Base-by-base conservation (phyloP, 2,888 invertebrate species). In the Dinocampus coccinellae region DNA sequence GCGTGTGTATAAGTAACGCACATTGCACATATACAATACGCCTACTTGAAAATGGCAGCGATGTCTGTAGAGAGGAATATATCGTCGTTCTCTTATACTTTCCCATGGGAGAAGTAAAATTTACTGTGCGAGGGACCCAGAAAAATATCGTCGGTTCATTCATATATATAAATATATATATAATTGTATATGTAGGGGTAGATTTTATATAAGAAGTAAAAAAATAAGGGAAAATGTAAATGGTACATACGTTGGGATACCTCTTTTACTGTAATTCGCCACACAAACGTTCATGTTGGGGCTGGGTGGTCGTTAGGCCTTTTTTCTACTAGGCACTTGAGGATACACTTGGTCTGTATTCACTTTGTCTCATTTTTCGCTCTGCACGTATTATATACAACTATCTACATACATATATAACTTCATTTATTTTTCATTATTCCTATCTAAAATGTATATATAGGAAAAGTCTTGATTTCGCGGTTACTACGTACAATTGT, bases 21-120 rank as follows among this genome's bases (percentile, higher is more conserved):
- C 16, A 16, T n/a, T 22, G 13, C 24, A n/a, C 53, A 16, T 39
- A 29, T 7, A 24, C 22, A 16, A 42, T 22, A 67, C 16, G n/a
- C 55, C 55, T 26, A 24, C 26, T 13, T 24, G 24, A 3, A 34
- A 33, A 34, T 24, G 47, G 53, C 55, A 22, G n/a, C 53, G 13
- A 39, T 11, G 22, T 6, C 34, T 20, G 33, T 36, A 55, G 26
- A 55, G 33, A 29, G 3, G 7, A 4, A 29, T 34, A 22, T 65
- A 65, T 65, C 57, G 47, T 34, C 33, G 16, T 47, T 16, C 47
- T 47, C 47, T 47, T 16, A 47, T 20, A n/a, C 62, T 29, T 63
- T 66, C 57, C 72, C 53, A 39, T 10, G 65, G 65, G 55, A 61
- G 29, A 33, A 52, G 34, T 62, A 34, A 61, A 69, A 61, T 69